These are phyloP conservation scores for Coptotermes formosanus DNA, from an alignment of 1,140 invertebrate genomes.

Conservation along the genomic window DNA sequence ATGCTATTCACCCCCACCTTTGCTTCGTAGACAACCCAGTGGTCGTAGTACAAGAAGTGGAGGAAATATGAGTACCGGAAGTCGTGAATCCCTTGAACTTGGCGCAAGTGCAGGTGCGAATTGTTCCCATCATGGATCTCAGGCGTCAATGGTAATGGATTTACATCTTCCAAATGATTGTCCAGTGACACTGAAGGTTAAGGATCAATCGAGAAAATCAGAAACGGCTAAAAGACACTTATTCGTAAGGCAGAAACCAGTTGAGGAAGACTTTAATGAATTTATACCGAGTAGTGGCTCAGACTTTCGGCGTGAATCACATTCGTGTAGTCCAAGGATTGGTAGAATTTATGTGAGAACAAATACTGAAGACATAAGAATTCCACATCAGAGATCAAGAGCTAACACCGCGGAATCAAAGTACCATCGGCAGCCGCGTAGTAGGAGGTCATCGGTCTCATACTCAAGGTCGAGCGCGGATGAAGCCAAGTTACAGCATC, in stretches of 20 bases:
- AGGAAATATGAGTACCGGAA: constrained; percentile 24
- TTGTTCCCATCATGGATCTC: constrained; percentile 45
- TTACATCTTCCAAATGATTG: constrained; percentile 63
- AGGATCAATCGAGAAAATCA: constrained; percentile 57
- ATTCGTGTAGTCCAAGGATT: constrained; percentile 28
- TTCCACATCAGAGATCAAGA: neutral
- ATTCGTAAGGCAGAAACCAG: constrained; percentile 68
- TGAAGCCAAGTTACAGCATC: neutral
- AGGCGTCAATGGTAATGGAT: constrained; percentile 71
- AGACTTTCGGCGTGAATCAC: neutral
- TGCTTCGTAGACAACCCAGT: constrained; percentile 33
- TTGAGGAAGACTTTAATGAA: constrained; percentile 60
- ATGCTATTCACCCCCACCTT: constrained; percentile 39
- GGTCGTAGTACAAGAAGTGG: constrained; percentile 34
- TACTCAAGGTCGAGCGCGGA: neutral
- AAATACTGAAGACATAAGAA: neutral
- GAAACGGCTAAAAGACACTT: constrained; percentile 71
- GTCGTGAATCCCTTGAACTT: constrained; percentile 40
- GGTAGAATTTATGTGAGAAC: neutral
- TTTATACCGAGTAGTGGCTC: neutral
- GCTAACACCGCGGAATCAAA: neutral
- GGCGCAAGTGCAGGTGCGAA: constrained; percentile 36
- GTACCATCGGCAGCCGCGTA: neutral
- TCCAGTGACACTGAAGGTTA: constrained; percentile 65
- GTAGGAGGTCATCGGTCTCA: neutral